Evolutionary conservation across 35 echinoderm and acorn worm genomes (phyloP), one percentile per base, ranked within the genome.

Genomic region (Patiria miniata): DNA sequence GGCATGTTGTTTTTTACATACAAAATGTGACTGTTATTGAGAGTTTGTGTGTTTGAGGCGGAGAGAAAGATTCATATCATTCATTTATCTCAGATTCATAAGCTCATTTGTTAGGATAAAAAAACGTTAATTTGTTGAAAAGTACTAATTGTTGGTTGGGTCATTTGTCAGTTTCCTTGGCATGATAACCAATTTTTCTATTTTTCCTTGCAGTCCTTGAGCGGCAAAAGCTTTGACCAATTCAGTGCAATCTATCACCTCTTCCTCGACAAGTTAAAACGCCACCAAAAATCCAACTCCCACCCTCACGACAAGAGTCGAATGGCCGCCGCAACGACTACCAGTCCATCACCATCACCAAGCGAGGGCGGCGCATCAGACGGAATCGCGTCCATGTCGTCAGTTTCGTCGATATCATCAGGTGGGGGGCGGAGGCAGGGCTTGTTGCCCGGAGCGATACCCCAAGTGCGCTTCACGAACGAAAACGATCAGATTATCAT

Each of bases 171-270:
- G 42, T 6, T 47, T 47, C 42, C 42, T 47, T 47, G 4, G 4
- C 4, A 47, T 47, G 42, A 47, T 47, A 47, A 47, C 12, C 4
- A n/a, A n/a, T n/a, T 8, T 65, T 36, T 40, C 30, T 23, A 16
- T 12, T 60, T 87, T 54, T 91, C 36, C 83, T 77, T 82, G 8
- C 51, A 98, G 96, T 98, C 96, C 59, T 83, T 98, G 28, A 90
- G 81, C 32, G 84, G 81, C 69, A 88, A 98, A 79, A 86, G 83
- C 82, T 98, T 89, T 86, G 96, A 98, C 80, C 86, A 94, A 51
- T 79, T 86, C 77, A 91, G 96, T 94, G 96, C 96, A 98, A 94
- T 98, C 78, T 98, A 98, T 77, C 86, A 98, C 51, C 92, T 98
- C 40, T 44, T 98, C 78, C 86, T 98, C 15, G 96, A 98, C 89